phyloP scores from a whole-genome alignment of 2,888 invertebrate genomes.

The Chalcis sispes region DNA sequence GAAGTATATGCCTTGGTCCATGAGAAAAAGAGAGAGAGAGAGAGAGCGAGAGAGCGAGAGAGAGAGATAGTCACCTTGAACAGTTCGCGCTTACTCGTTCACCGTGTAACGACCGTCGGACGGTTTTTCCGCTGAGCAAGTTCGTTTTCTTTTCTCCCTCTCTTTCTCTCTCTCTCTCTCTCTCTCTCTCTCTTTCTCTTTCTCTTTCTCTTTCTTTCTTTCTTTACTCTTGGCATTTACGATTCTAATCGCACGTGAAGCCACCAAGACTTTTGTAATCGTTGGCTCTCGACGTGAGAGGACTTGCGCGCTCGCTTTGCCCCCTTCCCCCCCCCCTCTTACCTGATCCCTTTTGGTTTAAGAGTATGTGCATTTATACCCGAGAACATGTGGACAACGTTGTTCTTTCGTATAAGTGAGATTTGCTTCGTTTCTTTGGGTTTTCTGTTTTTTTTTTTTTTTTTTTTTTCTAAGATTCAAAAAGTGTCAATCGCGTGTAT shows the following conservation, averaged over 20 bases:
- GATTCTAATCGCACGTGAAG: constrained; percentile 60
- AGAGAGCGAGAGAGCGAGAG: constrained; percentile 7
- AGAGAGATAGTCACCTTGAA: constrained; percentile 34
- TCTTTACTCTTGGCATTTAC: constrained; percentile 48
- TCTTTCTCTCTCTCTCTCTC: constrained; percentile 19
- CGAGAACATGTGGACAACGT: no score
- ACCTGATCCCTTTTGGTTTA: neutral
- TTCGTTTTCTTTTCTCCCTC: constrained; percentile 57
- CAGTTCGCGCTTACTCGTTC: constrained; percentile 1
- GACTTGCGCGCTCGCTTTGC: no score
- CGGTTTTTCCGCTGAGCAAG: constrained; percentile 39
- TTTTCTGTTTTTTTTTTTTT: no score
- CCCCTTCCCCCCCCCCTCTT: neutral
- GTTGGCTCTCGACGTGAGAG: no score
- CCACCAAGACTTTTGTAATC: constrained; percentile 30
- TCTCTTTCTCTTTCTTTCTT: constrained; percentile 45
- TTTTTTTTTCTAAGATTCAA: no score
- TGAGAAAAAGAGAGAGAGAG: neutral
- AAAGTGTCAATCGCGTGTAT: no score
- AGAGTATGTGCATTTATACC: no score
- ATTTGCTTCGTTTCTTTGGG: no score
- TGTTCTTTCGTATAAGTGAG: no score
- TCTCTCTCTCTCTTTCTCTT: constrained; percentile 39
- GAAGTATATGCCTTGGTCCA: constrained; percentile 36
- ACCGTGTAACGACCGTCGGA: constrained; percentile 24